Evolutionary conservation across 1,140 invertebrate species (phyloP).

Genomic region (Ceratosolen fusciceps): DNA sequence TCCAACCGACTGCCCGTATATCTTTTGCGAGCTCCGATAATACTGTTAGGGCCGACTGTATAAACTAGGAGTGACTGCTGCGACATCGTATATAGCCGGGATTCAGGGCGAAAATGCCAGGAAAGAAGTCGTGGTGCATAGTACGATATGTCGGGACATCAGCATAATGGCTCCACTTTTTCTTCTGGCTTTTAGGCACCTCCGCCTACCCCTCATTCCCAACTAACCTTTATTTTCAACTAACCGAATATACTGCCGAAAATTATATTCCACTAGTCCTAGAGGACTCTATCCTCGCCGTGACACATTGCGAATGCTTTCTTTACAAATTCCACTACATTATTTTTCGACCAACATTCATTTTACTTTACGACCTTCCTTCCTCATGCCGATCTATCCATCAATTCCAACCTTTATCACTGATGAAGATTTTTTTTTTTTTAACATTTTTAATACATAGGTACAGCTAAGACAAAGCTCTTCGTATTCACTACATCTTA

Average conservation of each 20-base stretch:
- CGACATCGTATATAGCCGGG: conserved; percentile 31
- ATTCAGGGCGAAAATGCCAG: conserved; percentile 53
- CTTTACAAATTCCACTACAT: neutral
- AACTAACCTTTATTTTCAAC: conserved; percentile 13
- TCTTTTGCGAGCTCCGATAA: conserved; percentile 47
- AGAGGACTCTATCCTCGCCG: neutral
- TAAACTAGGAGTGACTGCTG: conserved; percentile 42
- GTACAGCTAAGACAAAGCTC: too few species aligned
- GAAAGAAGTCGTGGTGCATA: conserved; percentile 46
- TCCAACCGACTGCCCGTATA: conserved; percentile 46
- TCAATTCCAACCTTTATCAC: too few species aligned
- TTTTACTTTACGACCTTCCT: too few species aligned
- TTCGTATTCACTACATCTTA: too few species aligned
- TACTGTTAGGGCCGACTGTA: conserved; percentile 54
- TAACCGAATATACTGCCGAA: conserved; percentile 24
- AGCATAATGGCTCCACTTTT: conserved; percentile 59
- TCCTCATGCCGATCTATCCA: too few species aligned
- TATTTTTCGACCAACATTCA: neutral
- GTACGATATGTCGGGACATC: conserved; percentile 58
- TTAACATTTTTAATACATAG: too few species aligned
- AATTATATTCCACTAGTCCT: conserved; percentile 16
- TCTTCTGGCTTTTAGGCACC: conserved; percentile 58
- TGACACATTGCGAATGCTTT: conserved; percentile 38
- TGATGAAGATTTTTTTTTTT: too few species aligned
- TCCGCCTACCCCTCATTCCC: conserved; percentile 39